Evolutionary conservation across 23 tunicate species (phyloP).

Genomic region (Aplidium turbinatum): DNA sequence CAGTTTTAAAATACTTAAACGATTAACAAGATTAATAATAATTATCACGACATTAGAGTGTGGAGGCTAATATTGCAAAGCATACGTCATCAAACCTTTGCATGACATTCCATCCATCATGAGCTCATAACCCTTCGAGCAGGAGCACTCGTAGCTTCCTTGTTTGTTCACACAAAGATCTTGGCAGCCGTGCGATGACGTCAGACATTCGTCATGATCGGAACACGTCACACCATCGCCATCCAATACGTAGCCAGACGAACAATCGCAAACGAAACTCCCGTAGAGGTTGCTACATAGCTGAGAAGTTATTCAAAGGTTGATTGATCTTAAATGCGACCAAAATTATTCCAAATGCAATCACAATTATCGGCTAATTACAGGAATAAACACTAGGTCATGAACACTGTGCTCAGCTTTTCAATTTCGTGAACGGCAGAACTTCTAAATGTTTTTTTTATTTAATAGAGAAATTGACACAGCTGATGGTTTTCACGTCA

Average conservation of each 20-base stretch:
- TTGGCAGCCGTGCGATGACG: conserved; percentile 10
- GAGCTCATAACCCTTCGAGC: conserved; percentile 4
- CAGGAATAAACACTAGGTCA: too few species aligned
- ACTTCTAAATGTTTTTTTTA: too few species aligned
- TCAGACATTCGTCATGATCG: conserved; percentile 25
- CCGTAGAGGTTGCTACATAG: not conserved
- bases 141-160: conserved; percentile 6
- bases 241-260: not conserved
- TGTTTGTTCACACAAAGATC: not conserved
- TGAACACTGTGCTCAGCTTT: too few species aligned
- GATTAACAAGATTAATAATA: not conserved
- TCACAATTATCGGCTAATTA: too few species aligned
- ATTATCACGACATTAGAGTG: not conserved
- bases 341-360: too few species aligned
- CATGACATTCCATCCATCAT: not conserved
- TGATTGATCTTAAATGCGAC: not conserved
- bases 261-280: not conserved
- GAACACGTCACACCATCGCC: conserved; percentile 16
- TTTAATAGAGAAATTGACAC: too few species aligned
- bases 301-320: not conserved
- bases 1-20: too few species aligned
- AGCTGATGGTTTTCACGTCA: too few species aligned
- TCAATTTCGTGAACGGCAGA: too few species aligned
- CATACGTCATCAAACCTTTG: not conserved
- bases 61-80: not conserved